Base-by-base conservation (phyloP, 2,113 vertebrate species). In the Oryzias curvinotus region DNA sequence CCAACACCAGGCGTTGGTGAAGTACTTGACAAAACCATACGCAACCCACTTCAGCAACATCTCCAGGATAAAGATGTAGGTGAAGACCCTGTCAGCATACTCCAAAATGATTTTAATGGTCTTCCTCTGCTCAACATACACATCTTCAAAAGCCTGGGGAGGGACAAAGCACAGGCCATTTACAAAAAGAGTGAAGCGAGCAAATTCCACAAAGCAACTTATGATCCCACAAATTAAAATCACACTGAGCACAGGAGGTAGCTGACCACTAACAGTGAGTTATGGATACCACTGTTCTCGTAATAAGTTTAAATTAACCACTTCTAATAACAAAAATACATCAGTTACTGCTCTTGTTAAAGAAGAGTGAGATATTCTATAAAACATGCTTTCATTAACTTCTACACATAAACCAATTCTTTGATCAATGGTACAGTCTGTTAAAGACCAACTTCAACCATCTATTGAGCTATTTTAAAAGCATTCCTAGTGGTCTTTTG, bases 1-100 rank as follows among this genome's bases (percentile, higher is more conserved):
- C 97, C 97, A 99, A 89, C 97, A 99, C 97, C 97, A 99, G 80
- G 97, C 97, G 0, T 99, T 99, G 45, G 97, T 99, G 92, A 99
- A 99, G 85, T 98, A 99, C 84, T 98, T 99, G 80, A 96, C 94
- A 7, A 99, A 99, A 36, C 97, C 97, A 0, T 99, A 99, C 51
- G 97, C 97, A 0, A 96, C 95, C 97, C 97, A 99, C 64, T 99
- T 99, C 18, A 99, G 92, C 88, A 99, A 54, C 97, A 99, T 99
- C 90, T 99, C 97, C 92, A 99, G 89, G 90, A 99, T 98, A 86
- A 99, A 99, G 73, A 99, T 99, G 87, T 99, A 99, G 7, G 97
- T 98, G 90, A 99, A 99, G 83, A 98, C 96, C 48, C 95, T 94
- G 88, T 99, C 97, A 0, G 97, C 97, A 0, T 97, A 98, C 30